Base-by-base conservation (phyloP, 1,140 invertebrate genomes). In the Drosophila funebris region DNA sequence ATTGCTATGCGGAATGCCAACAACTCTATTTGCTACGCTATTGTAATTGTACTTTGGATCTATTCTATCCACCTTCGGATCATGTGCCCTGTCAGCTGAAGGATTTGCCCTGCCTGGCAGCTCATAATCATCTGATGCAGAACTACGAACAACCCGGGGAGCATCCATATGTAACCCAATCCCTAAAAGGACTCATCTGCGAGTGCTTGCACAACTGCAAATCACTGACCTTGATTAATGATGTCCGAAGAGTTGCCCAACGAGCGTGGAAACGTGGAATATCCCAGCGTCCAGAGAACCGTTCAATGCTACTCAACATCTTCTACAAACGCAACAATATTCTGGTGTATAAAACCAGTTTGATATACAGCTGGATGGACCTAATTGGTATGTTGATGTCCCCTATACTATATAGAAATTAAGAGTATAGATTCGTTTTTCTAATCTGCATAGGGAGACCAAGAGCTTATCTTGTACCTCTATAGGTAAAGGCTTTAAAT, bases 21-120 rank as follows among this genome's bases (percentile, higher is more conserved):
- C 90, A 90, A 29, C 37, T 58, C 1, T 69, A 88, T 31, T 44
- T 90, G 36, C 16, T 84, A 2, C 70, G 58, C 5, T 88, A 69
- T 53, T 91, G 90, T 52, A 91, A 90, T 48, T 91, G 90, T 57
- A 80, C 88, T 2, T 4, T 91, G 53, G 88, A 91, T 39, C 52
- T 90, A 3, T 84, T 91, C 22, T 91, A 77, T 60, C 90, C 90
- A 1, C 76, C 75, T 2, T 90, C 87, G 4, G 33, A 64, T 8
- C 74, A 84, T 36, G 14, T 27, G 4, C 24, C 79, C 5, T 91
- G 90, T 14, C 62, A 61, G 29, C 43, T 87, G 0, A 54, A 37
- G 6, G 90, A 91, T 66, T 48, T 90, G 4, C 85, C 82, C 4
- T 91, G 90, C 41, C 48, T 91, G 41, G 77, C 79, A 5, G 36